phyloP scores from a whole-genome alignment of 2,797 vertebrate genomes.

The Amazonetta brasiliensis region DNA sequence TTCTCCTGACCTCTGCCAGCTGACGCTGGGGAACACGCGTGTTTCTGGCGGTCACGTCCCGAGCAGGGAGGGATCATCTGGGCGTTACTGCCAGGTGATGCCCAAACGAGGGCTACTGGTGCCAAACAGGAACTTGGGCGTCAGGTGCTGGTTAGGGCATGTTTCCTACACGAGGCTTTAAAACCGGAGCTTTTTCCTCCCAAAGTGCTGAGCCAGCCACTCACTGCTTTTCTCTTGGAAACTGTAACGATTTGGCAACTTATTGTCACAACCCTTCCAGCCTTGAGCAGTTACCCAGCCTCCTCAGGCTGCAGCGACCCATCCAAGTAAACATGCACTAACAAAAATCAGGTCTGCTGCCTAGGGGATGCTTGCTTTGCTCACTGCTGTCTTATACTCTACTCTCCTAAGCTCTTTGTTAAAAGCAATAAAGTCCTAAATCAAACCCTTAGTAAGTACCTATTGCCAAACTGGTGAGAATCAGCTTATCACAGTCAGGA shows the following conservation, averaged over 20 bases:
- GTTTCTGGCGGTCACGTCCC: not conserved
- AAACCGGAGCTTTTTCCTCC: not conserved
- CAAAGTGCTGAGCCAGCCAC: not conserved
- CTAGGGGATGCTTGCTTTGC: not conserved
- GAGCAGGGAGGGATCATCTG: rapidly evolving
- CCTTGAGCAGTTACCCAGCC: not conserved
- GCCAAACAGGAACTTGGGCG: not conserved
- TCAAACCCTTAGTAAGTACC: not conserved
- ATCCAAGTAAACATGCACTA: not conserved
- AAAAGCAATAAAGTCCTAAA: not conserved
- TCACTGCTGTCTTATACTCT: not conserved
- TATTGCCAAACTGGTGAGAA: not conserved
- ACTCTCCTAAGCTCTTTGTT: not conserved
- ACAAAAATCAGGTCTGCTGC: not conserved
- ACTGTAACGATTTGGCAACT: constrained; percentile 37
- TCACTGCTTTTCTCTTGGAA: not conserved
- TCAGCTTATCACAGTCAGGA: not conserved
- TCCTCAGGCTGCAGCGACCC: rapidly evolving
- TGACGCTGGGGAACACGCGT: rapidly evolving
- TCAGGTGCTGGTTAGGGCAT: not conserved
- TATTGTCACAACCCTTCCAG: not conserved
- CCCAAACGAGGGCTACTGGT: rapidly evolving
- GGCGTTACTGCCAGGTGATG: not conserved
- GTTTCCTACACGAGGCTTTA: not conserved
- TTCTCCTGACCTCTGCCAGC: not conserved